Conservation (phyloP, 2,113 vertebrate species). For the Artemisiospiza belli region DNA sequence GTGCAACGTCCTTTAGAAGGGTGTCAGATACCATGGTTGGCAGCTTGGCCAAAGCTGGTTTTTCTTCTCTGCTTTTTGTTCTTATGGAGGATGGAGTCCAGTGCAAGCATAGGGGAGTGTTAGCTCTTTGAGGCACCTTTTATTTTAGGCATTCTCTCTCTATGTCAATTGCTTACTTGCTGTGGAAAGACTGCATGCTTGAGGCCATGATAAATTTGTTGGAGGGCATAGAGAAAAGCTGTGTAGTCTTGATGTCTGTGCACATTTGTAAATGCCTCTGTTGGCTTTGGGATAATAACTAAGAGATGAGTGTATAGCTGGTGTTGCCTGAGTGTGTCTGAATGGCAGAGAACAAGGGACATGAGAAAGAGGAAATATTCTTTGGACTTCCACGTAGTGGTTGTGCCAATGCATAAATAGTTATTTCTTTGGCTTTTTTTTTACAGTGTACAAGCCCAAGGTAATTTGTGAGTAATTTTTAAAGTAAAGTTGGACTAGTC, state of each 20-base stretch:
- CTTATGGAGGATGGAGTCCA: neutral
- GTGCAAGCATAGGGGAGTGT: neutral
- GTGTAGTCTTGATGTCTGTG: neutral
- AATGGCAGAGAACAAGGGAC: neutral
- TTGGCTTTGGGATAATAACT: neutral
- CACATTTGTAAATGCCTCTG: neutral
- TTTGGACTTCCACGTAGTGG: accelerated
- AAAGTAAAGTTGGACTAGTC: neutral
- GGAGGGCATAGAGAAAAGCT: neutral
- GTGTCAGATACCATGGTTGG: neutral
- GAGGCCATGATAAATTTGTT: neutral
- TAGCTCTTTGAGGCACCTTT: neutral
- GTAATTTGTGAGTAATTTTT: neutral
- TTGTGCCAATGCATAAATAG: neutral
- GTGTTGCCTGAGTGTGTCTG: neutral
- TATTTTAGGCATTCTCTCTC: neutral
- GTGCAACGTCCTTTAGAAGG: neutral
- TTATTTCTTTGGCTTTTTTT: neutral
- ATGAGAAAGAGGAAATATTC: neutral
- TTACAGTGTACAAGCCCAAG: neutral
- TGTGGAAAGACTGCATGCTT: neutral
- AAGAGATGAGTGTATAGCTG: neutral
- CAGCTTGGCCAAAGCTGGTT: neutral
- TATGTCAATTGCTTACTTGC: neutral
- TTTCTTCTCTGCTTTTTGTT: neutral